phyloP scores from a whole-genome alignment of 2,888 invertebrate genomes.

The Caradrina clavipalpis region DNA sequence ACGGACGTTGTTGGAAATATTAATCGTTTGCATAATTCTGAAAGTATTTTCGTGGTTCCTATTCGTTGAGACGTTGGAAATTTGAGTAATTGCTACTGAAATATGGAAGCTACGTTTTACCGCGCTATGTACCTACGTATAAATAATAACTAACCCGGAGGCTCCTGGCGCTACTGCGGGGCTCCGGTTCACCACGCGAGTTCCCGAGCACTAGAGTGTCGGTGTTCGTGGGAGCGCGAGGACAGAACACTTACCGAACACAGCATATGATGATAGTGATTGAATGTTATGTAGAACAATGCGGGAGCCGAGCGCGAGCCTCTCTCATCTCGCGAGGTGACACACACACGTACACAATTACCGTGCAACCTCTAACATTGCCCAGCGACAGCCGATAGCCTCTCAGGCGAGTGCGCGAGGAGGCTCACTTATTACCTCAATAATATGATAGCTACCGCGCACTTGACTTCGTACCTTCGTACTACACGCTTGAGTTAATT shows the following conservation, averaged over 20 bases:
- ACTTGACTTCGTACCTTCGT: no score
- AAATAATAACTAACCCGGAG: conserved; percentile 1
- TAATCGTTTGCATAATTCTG: background rate
- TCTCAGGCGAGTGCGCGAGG: no score
- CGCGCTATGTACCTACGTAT: background rate
- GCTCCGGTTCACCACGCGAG: background rate
- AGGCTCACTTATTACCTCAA: no score
- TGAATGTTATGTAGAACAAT: conserved; percentile 38
- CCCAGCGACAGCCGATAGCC: no score
- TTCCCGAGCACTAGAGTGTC: background rate
- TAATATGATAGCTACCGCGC: no score
- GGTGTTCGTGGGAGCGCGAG: conserved; percentile 4
- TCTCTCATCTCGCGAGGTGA: no score
- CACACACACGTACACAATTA: no score
- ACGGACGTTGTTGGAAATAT: background rate
- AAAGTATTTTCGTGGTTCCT: background rate
- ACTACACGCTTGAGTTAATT: no score
- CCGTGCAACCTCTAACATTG: no score
- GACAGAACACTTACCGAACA: conserved; percentile 10
- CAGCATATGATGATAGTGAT: conserved; percentile 23
- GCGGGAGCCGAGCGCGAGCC: conserved; percentile 5
- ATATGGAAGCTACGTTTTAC: background rate
- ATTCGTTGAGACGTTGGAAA: background rate
- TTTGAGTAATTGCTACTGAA: conserved; percentile 5
- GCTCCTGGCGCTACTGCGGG: background rate